Evolutionary conservation across 2,797 vertebrate genomes (phyloP).

Genomic region (Knipowitschia caucasica): DNA sequence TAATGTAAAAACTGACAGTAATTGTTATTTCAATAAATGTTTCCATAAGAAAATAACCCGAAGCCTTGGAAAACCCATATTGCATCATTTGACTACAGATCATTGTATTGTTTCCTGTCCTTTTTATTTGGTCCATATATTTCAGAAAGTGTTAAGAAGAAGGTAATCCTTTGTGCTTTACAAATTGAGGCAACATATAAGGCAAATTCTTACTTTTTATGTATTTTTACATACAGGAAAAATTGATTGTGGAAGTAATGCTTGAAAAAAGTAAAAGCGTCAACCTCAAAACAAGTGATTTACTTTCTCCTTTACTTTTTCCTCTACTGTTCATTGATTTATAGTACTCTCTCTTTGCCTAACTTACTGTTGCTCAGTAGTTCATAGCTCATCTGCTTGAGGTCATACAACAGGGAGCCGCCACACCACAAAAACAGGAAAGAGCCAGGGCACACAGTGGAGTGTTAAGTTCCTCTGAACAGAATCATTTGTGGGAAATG

Average conservation of each 20-base stretch:
- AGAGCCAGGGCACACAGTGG: constrained; percentile 12
- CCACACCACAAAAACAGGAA: constrained; percentile 11
- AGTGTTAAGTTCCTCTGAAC: constrained; percentile 42
- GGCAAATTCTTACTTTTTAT: too few species aligned
- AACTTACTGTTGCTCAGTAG: constrained; percentile 9
- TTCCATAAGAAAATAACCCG: too few species aligned
- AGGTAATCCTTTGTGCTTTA: too few species aligned
- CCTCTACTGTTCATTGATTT: constrained; percentile 8
- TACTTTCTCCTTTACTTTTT: constrained; percentile 2
- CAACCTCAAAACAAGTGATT: too few species aligned
- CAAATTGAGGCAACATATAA: neutral
- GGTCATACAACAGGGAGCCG: constrained; percentile 6
- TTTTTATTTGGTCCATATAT: neutral
- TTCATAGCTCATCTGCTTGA: constrained; percentile 7
- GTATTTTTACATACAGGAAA: too few species aligned
- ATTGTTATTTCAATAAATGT: constrained; percentile 13
- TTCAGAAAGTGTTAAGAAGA: too few species aligned
- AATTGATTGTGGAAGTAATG: too few species aligned
- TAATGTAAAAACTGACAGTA: constrained; percentile 11
- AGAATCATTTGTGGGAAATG: constrained; percentile 59
- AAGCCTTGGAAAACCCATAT: too few species aligned
- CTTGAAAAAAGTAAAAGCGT: too few species aligned
- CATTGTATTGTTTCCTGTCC: neutral
- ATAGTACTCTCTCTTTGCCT: constrained; percentile 12
- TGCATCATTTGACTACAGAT: neutral